Evolutionary conservation across 30 jellyfish, hydroid and myxozoan species (phyloP).

Genomic region (Aurelia sp.): DNA sequence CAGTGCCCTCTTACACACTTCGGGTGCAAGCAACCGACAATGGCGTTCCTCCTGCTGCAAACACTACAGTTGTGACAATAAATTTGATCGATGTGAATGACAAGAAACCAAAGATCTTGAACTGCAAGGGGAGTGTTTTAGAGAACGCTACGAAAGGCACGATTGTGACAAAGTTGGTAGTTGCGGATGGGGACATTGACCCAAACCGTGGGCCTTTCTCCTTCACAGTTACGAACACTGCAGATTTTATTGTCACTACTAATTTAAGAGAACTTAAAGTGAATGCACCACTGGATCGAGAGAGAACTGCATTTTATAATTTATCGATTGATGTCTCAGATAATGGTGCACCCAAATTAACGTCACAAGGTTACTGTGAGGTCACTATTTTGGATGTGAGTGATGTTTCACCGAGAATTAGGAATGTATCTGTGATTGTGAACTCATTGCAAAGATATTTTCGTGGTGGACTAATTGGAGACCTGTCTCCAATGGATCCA

Average conservation of each 20-base stretch:
- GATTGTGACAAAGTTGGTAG: constrained; percentile 26
- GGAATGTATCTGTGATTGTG: constrained; percentile 59
- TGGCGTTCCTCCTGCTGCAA: constrained; percentile 65
- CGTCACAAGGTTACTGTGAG: constrained; percentile 43
- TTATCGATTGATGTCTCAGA: constrained; percentile 57
- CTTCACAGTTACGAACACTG: not conserved
- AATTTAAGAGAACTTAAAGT: constrained; percentile 37
- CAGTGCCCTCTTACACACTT: constrained; percentile 7
- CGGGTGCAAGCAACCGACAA: constrained; percentile 51
- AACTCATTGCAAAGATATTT: constrained; percentile 29
- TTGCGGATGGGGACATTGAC: constrained; percentile 53
- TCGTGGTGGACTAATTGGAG: constrained; percentile 77
- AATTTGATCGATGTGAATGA: constrained; percentile 63
- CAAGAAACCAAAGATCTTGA: constrained; percentile 46
- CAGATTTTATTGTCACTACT: constrained; percentile 36
- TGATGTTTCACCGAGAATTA: constrained; percentile 61
- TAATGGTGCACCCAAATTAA: constrained; percentile 58
- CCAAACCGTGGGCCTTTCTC: constrained; percentile 67
- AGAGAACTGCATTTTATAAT: constrained; percentile 33
- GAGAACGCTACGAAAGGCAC: constrained; percentile 76
- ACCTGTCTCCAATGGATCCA: constrained; percentile 85
- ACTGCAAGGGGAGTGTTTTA: constrained; percentile 55
- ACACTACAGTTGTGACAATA: constrained; percentile 36
- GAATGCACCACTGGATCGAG: constrained; percentile 65
- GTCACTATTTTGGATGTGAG: constrained; percentile 71